Base-by-base conservation (phyloP, 2,888 invertebrate genomes). In the Ischnura elegans region DNA sequence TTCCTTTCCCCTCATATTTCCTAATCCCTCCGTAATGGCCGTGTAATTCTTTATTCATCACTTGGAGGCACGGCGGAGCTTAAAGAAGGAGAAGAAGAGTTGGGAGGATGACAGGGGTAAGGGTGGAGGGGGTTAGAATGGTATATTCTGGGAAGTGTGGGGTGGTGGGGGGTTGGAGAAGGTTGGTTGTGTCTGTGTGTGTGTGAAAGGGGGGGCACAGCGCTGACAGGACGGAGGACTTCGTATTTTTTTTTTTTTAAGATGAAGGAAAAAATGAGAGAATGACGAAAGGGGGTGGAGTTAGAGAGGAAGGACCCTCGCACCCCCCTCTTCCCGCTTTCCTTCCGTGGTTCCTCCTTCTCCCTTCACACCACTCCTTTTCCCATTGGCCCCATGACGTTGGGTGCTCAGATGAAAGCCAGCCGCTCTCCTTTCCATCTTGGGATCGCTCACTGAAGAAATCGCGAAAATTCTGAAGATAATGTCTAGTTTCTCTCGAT, bases 21-120 rank as follows among this genome's bases (percentile, higher is more conserved):
- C 87, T 96, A 96, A 96, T 96, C 96, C 96, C 96, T 95, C 96
- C 96, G 96, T 96, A 96, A 96, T 96, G 96, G 96, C 96, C 96
- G 96, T 95, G 96, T 96, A 96, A 96, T 96, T 96, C 96, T 96
- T 96, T 93, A 93, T 93, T 93, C 93, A 84, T 61, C 93, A 90
- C 90, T 90, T 61, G 43, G 61, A 90, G 90, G 90, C 90, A 90
- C 90, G 90, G 61, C 66, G 90, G 90, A 90, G 90, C 90, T 90
- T 90, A 90, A n/a, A 90, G 90, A 61, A 43, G 76, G 16, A 61
- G 36, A 25, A 76, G 76, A 36, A 76, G 76, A 25, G 61, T 2
- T 2, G 36, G 61, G 61, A 36, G 61, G 61, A 25, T 21, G 61
- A 21, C 21, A 61, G 25, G 13, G 61, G n/a, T n/a, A 10, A 51